Evolutionary conservation across 2,888 invertebrate species (phyloP).

Genomic region (Trachelus tabidus): DNA sequence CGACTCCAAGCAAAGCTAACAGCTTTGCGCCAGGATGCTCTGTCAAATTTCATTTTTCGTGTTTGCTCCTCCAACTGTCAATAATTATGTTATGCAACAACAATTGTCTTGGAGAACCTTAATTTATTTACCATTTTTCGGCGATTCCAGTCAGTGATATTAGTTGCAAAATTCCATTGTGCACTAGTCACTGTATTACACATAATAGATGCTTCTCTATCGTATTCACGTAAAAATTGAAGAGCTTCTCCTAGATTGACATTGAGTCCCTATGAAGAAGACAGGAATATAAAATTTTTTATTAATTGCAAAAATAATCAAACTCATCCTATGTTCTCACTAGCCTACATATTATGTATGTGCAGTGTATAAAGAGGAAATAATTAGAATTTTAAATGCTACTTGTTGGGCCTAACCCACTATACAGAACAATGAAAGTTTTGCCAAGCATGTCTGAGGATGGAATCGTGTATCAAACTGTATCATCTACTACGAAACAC

Average conservation of each 20-base stretch:
- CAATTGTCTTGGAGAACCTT: background rate
- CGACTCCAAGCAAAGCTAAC: constrained; percentile 76
- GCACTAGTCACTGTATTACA: constrained; percentile 78
- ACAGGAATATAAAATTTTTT: constrained; percentile 2
- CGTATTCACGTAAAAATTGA: constrained; percentile 79
- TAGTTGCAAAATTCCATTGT: constrained; percentile 83
- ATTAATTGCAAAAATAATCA: background rate
- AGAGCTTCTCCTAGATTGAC: constrained; percentile 76
- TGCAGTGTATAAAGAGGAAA: constrained; percentile 10
- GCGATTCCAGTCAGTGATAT: constrained; percentile 79
- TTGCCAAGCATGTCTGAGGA: constrained; percentile 35
- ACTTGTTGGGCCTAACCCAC: constrained; percentile 12
- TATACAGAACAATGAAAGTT: constrained; percentile 29
- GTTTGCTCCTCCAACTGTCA: constrained; percentile 74
- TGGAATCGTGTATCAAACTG: constrained; percentile 36
- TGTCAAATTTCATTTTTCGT: constrained; percentile 78
- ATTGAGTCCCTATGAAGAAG: constrained; percentile 70
- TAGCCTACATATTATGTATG: constrained; percentile 25
- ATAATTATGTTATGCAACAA: constrained; percentile 1
- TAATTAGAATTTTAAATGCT: constrained; percentile 36
- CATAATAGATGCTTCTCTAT: constrained; percentile 78
- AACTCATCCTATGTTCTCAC: background rate
- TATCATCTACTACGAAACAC: constrained; percentile 40
- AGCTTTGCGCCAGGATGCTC: constrained; percentile 80
- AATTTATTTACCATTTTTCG: constrained; percentile 71